These are phyloP conservation scores for Macropis europaea DNA, from an alignment of 2,888 invertebrate species.

Conservation along the genomic window DNA sequence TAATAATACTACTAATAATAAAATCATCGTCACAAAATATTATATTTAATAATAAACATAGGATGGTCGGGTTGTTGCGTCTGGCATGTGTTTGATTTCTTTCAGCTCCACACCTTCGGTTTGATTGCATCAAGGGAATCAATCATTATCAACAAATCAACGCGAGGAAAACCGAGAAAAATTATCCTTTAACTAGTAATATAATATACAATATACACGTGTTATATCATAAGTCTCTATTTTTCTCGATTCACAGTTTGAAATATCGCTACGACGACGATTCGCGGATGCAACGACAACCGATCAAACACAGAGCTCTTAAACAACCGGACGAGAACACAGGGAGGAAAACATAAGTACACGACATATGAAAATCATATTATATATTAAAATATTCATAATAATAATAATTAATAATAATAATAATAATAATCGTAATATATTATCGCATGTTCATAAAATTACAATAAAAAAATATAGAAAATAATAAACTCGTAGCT, in stretches of 20 bases:
- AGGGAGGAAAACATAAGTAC: constrained; percentile 76
- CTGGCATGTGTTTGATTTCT: constrained; percentile 55
- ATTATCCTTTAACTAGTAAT: neutral
- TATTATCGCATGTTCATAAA: constrained; percentile 78
- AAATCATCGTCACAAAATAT: constrained; percentile 45
- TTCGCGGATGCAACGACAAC: constrained; percentile 12
- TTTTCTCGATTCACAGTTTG: neutral
- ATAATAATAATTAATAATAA: constrained; percentile 70
- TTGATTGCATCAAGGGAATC: neutral
- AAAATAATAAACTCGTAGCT: constrained; percentile 78
- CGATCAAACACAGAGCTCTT: constrained; percentile 61
- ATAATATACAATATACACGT: constrained; percentile 6
- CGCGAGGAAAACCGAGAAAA: neutral
- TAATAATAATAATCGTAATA: constrained; percentile 64
- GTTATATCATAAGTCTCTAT: constrained; percentile 20
- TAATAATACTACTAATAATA: constrained; percentile 48
- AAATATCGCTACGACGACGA: neutral
- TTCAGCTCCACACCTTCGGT: neutral
- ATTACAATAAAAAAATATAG: constrained; percentile 80
- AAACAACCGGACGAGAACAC: constrained; percentile 68
- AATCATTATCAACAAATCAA: constrained; percentile 10
- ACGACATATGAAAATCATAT: constrained; percentile 77
- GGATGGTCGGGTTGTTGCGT: constrained; percentile 51
- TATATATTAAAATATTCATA: constrained; percentile 79
- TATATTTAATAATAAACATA: constrained; percentile 49